Percentiles rank a stretch among this genome's conserved stretches.
phyloP scores from a whole-genome alignment of 2,888 invertebrate species.

The Odontothrips loti region DNA sequence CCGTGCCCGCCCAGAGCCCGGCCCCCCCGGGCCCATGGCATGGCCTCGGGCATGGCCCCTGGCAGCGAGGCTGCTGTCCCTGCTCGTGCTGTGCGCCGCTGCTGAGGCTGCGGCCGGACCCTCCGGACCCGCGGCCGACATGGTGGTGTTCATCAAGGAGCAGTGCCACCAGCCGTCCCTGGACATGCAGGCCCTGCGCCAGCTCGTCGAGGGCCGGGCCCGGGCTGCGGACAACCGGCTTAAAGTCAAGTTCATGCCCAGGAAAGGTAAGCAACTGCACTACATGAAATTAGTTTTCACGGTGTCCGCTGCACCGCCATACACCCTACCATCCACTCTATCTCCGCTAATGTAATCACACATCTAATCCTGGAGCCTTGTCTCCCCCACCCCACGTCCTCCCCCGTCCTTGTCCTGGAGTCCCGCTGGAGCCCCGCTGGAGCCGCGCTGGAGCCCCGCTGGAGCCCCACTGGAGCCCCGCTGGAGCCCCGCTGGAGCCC shows the following conservation, averaged over 20 bases:
- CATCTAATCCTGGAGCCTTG: no score
- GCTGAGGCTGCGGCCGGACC: not conserved
- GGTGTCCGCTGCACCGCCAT: not conserved
- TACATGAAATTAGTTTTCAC: not conserved
- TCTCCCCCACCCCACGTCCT: no score
- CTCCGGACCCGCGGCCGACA: constrained; percentile 1
- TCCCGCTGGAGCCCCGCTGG: no score
- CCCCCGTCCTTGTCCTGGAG: no score
- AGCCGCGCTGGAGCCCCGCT: no score
- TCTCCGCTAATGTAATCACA: no score
- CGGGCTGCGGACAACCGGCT: not conserved
- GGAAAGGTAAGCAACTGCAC: not conserved
- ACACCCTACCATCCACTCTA: no score
- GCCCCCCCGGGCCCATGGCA: not conserved
- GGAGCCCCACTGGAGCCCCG: no score
- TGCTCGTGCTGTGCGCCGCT: not conserved
- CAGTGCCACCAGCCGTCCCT: constrained; percentile 2
- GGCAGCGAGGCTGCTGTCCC: not conserved
- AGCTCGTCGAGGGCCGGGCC: not conserved
- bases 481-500: no score
- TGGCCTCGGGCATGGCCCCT: not conserved
- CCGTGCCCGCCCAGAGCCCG: not conserved
- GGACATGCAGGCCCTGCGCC: not conserved
- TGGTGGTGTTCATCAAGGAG: constrained; percentile 23
- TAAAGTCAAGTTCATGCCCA: not conserved